Evolutionary conservation across 2,888 invertebrate genomes (phyloP).

Genomic region (Archips crataeganus): DNA sequence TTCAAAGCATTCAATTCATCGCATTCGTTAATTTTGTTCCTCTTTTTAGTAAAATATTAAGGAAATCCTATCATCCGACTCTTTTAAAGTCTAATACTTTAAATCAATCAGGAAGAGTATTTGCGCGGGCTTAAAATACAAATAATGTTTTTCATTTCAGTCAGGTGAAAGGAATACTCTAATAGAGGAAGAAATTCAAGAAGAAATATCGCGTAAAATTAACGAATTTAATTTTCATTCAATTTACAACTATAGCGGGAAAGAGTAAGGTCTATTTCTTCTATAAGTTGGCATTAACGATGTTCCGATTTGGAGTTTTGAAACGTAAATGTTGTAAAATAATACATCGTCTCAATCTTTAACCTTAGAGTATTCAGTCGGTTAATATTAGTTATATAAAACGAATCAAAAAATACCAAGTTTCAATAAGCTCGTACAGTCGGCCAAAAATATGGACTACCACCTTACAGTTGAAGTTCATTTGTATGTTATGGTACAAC

Average conservation of each 20-base stretch:
- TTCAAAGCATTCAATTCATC: no score
- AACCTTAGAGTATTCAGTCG: background rate
- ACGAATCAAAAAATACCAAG: background rate
- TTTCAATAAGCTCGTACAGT: no score
- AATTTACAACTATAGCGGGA: background rate
- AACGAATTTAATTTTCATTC: background rate
- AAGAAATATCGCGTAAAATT: background rate
- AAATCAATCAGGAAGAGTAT: slow-evolving; percentile 25
- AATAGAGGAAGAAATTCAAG: background rate
- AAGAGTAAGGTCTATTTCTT: background rate
- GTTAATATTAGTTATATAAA: background rate
- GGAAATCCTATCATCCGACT: background rate
- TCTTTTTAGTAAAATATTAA: background rate
- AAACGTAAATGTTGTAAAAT: background rate
- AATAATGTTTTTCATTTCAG: slow-evolving; percentile 12
- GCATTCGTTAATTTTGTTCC: no score
- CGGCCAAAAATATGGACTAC: no score
- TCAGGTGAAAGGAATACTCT: slow-evolving; percentile 22
- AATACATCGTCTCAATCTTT: background rate
- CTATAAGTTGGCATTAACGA: background rate
- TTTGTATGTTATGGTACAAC: no score
- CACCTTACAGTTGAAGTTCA: no score
- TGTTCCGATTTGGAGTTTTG: background rate
- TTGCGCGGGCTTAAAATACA: slow-evolving; percentile 9
- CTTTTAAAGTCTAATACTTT: slow-evolving; percentile 9